Percentiles rank a stretch among this genome's conserved stretches.
phyloP scores from a whole-genome alignment of 2,888 invertebrate genomes.

The Catocala fraxini region DNA sequence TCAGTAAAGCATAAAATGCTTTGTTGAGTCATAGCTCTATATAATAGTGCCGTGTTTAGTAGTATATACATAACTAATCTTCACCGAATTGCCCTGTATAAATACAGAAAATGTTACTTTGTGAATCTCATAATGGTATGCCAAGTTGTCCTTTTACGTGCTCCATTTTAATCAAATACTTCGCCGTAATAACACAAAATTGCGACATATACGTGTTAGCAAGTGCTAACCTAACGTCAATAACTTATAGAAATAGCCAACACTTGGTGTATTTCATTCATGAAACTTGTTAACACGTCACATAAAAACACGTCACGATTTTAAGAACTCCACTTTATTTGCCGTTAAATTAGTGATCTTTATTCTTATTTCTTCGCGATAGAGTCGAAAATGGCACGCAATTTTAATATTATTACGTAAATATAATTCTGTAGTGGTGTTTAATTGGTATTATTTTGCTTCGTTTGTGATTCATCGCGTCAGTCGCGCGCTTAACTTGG shows the following conservation, averaged over 20 bases:
- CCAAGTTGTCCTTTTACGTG: no score
- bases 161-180: no score
- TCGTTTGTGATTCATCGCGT: slow-evolving; percentile 80
- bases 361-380: slow-evolving; percentile 47
- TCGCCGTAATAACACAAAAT: no score
- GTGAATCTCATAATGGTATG: no score
- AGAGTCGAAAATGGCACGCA: slow-evolving; percentile 61
- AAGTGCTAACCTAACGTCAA: background rate
- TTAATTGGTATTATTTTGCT: slow-evolving; percentile 85
- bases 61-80: no score
- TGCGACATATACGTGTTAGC: no score
- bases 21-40: no score
- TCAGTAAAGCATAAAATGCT: no score
- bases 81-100: no score
- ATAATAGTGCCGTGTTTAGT: no score
- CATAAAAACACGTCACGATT: slow-evolving; percentile 60
- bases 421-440: slow-evolving; percentile 59
- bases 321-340: slow-evolving; percentile 45
- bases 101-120: no score
- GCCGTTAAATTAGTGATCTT: slow-evolving; percentile 33
- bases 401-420: slow-evolving; percentile 62
- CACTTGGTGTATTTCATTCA: slow-evolving; percentile 59
- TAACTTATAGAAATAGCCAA: slow-evolving; percentile 24
- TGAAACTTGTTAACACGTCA: slow-evolving; percentile 64
- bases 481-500: slow-evolving; percentile 70